Evolutionary conservation across 2,113 vertebrate species (phyloP).

Genomic region (Oryzias woworae): DNA sequence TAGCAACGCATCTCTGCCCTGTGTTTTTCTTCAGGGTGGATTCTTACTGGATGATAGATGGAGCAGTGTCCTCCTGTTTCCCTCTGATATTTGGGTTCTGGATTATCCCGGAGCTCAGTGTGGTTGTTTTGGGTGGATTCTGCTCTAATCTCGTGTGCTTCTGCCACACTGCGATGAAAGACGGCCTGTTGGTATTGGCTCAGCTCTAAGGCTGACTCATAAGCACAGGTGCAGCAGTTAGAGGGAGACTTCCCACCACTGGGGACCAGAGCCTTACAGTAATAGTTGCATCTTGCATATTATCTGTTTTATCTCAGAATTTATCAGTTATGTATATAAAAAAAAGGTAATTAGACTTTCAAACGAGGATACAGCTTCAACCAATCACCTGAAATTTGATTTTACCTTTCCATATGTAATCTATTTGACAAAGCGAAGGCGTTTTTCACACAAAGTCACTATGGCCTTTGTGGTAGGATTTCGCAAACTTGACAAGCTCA

Average conservation of each 20-base stretch:
- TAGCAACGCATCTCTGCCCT: constrained; percentile 22
- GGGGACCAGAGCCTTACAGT: constrained; percentile 8
- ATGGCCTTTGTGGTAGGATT: constrained; percentile 47
- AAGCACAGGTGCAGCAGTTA: constrained; percentile 66
- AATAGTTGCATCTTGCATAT: constrained; percentile 14
- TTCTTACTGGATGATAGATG: constrained; percentile 54
- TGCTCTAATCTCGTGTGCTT: constrained; percentile 62
- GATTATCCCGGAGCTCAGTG: constrained; percentile 65
- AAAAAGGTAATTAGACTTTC: constrained; percentile 29
- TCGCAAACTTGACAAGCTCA: constrained; percentile 58
- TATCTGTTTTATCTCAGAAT: constrained; percentile 5
- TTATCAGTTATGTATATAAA: constrained; percentile 2
- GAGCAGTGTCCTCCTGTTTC: constrained; percentile 51
- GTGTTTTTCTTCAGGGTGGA: constrained; percentile 65
- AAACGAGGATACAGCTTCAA: constrained; percentile 39
- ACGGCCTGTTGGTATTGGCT: constrained; percentile 69
- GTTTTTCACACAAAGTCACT: constrained; percentile 53
- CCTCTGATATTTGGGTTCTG: constrained; percentile 67
- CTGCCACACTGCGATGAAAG: constrained; percentile 70
- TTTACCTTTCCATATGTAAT: constrained; percentile 27
- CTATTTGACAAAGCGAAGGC: too few relatives aligned
- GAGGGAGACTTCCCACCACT: constrained; percentile 28
- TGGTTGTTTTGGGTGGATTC: constrained; percentile 70
- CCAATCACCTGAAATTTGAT: constrained; percentile 38
- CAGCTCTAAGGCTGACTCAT: constrained; percentile 51